Evolutionary conservation across 2,888 invertebrate genomes (phyloP).

Genomic region (Drosophila gaucha): DNA sequence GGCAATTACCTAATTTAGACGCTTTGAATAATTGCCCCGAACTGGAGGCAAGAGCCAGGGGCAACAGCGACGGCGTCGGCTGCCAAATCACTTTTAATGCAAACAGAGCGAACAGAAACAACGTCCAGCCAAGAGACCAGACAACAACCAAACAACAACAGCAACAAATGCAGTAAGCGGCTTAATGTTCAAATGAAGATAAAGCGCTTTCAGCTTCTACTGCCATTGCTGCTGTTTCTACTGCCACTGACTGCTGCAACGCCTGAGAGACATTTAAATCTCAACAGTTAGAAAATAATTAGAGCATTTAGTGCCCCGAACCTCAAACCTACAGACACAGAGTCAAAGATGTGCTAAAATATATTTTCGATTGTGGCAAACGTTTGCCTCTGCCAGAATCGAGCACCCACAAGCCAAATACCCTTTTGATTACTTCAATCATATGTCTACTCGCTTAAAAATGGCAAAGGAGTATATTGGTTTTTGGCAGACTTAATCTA

Average conservation of each 20-base stretch:
- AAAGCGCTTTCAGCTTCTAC: conserved; percentile 65
- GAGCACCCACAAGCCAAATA: background rate
- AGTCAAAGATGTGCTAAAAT: conserved; percentile 30
- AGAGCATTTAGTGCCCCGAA: conserved; percentile 71
- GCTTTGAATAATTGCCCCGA: conserved; percentile 79
- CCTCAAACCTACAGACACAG: background rate
- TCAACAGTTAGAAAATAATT: conserved; percentile 77
- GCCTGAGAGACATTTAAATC: conserved; percentile 69
- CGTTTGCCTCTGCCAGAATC: background rate
- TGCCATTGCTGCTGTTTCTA: conserved; percentile 4
- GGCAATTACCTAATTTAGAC: conserved; percentile 81
- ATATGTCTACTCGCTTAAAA: background rate
- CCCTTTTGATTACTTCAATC: background rate
- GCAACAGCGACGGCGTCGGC: conserved; percentile 12
- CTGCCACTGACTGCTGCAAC: conserved; percentile 29
- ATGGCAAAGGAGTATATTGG: no score
- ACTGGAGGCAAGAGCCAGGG: conserved; percentile 12
- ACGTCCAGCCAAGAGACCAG: conserved; percentile 10
- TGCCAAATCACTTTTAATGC: conserved; percentile 64
- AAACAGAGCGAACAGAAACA: conserved; percentile 21
- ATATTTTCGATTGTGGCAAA: conserved; percentile 14
- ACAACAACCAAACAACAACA: conserved; percentile 29
- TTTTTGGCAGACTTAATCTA: no score
- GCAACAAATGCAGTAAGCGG: conserved; percentile 74
- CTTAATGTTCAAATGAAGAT: conserved; percentile 79